Percentiles rank a stretch among this genome's conserved stretches.
phyloP scores from a whole-genome alignment of 35 echinoderm and acorn worm genomes.

The Amphiura filiformis region DNA sequence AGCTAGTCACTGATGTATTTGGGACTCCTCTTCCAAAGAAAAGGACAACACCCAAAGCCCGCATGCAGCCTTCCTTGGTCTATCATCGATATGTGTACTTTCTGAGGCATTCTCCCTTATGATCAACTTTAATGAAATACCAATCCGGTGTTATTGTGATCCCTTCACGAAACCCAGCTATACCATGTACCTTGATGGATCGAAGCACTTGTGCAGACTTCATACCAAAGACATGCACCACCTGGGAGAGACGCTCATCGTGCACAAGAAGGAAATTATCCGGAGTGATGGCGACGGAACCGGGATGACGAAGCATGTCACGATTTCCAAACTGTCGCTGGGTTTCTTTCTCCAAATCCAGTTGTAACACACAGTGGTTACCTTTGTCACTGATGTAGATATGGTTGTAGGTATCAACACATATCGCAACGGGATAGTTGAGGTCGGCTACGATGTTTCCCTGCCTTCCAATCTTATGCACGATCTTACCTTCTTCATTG shows the following conservation, averaged over 20 bases:
- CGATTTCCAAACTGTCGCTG: slow-evolving; percentile 10
- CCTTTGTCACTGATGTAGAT: slow-evolving; percentile 68
- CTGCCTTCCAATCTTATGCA: slow-evolving; percentile 40
- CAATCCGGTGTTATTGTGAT: slow-evolving; percentile 48
- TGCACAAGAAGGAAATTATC: slow-evolving; percentile 59
- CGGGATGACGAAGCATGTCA: slow-evolving; percentile 30
- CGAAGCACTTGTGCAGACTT: slow-evolving; percentile 22
- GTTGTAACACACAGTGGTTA: slow-evolving; percentile 20
- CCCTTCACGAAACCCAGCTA: slow-evolving; percentile 44
- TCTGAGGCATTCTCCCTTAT: slow-evolving; percentile 45
- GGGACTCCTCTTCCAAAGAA: no score
- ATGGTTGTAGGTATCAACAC: slow-evolving; percentile 44
- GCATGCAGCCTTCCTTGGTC: no score
- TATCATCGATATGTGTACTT: slow-evolving; percentile 44
- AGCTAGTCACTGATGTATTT: no score
- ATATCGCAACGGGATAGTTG: slow-evolving; percentile 43
- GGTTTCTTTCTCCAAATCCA: slow-evolving; percentile 28
- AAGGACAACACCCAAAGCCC: no score
- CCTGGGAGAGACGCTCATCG: slow-evolving; percentile 49
- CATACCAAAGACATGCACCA: slow-evolving; percentile 44
- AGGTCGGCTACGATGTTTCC: slow-evolving; percentile 14
- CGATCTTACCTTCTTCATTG: slow-evolving; percentile 29
- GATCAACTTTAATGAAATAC: slow-evolving; percentile 59
- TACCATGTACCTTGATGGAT: slow-evolving; percentile 43
- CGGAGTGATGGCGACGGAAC: slow-evolving; percentile 24